Evolutionary conservation across 2,888 invertebrate species (phyloP), one percentile per base, ranked within the genome.

Genomic region (Acleris sparsana): DNA sequence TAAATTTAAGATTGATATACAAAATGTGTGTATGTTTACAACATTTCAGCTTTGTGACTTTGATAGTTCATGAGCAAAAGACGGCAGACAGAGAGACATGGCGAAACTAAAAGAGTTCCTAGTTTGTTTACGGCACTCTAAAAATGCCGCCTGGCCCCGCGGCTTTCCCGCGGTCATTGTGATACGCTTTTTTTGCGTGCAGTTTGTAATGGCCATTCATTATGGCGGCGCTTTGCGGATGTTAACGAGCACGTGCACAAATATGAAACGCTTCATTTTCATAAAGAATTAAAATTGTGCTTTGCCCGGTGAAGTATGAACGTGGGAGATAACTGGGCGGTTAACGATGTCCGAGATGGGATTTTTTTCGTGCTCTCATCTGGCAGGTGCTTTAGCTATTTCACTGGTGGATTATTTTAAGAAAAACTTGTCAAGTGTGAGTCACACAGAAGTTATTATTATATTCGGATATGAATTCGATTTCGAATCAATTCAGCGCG

Each of bases 231-330:
- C 68, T 67, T 49, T 67, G 69, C 62, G 69, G 70, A 67, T 70
- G 68, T 71, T 76, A 76, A 76, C 75, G 73, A 74, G 71, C 67
- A 62, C 69, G 70, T 67, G 68, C 59, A 69, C 62, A 65, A 60
- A 65, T 65, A 65, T 55, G 53, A 65, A 60, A 60, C 60, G 64
- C 55, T 65, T 60, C 65, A 60, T 65, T 65, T 65, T 65, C 65
- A 65, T 65, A 61, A 55, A 65, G 65, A 60, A 65, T 65, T 61
- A 60, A 65, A 60, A 62, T 56, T 58, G 46, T 39, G 65, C 51
- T 60, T 60, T 60, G 29, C 60, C 60, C 29, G 33, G n/a, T 60
- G 53, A 55, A 46, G 55, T 43, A 17, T 22, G 48, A 22, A 51
- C 17, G 44, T 13, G 60, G 56, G 6, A 49, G 59, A 60, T 65